Conservation (phyloP, 92 coral and sea anemone species). For the Porites rus region DNA sequence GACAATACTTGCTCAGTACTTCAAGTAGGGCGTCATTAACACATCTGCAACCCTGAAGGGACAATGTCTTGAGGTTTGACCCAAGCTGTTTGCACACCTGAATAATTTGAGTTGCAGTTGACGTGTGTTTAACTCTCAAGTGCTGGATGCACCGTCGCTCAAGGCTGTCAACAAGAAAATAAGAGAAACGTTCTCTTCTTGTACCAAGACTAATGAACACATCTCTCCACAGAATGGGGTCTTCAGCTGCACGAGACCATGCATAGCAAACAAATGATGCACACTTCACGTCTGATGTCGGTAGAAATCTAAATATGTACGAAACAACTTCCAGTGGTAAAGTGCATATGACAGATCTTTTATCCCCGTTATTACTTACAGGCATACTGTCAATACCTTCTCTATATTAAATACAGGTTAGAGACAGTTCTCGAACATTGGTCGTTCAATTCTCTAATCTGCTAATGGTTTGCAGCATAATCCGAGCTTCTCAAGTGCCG, state of each 20-base stretch:
- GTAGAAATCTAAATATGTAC: conserved; percentile 81
- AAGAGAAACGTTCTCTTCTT: conserved; percentile 67
- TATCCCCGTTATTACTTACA: neutral
- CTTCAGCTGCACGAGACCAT: conserved; percentile 87
- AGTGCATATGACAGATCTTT: neutral
- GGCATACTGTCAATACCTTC: neutral
- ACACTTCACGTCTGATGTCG: conserved; percentile 65
- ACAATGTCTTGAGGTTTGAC: conserved; percentile 50
- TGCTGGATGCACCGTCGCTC: conserved; percentile 72
- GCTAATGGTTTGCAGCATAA: too few species aligned
- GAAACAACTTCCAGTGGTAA: conserved; percentile 81
- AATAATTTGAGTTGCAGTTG: conserved; percentile 69
- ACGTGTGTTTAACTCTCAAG: conserved; percentile 66
- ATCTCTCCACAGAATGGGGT: conserved; percentile 85
- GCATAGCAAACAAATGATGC: conserved; percentile 75
- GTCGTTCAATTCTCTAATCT: too few species aligned
- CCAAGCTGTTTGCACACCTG: conserved; percentile 85
- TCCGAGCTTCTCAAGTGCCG: too few species aligned
- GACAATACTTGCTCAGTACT: conserved; percentile 43
- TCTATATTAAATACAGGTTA: neutral
- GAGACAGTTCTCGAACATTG: neutral
- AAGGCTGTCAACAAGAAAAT: conserved; percentile 73
- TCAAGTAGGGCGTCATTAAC: conserved; percentile 59
- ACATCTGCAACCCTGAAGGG: conserved; percentile 78
- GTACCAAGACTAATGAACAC: conserved; percentile 58